Evolutionary conservation across 1,140 invertebrate species (phyloP), one percentile per base, ranked within the genome.

Genomic region (Plectus sambesii): DNA sequence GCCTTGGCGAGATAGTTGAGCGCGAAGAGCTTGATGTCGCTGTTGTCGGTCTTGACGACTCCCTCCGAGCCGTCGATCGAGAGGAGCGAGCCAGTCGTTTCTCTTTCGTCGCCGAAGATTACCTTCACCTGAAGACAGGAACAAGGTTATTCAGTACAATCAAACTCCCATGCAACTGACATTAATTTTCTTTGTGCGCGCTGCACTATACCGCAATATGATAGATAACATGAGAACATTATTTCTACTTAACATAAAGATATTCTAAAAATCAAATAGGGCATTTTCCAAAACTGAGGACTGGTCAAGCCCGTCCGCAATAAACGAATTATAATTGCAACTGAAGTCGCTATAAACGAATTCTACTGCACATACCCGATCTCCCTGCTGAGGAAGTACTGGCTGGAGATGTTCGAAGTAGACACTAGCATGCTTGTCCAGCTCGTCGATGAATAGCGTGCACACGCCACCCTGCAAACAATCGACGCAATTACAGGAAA

Each of bases 21-120:
- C 6, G 81, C 81, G 41, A 85, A 70, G 77, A 86, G 79, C 60
- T 79, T 81, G 0, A 84, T 76, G 48, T 78, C 74, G 17, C 61
- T 60, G 19, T 49, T 50, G 33, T 74, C 73, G 0, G 83, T 73
- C 68, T 85, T 83, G 6, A 88, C 82, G 0, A 90, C 82, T 23
- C 83, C 84, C 51, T 86, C 84, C 42, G 77, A 74, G 30, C 78
- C 77, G 59, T 93, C 88, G 50, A 89, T 86, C 2, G 83, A 86
- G 3, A 93, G 74, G 15, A 97, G 73, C 30, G 77, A 77, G 0
- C 90, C 92, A 2, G 82, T 82, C 9, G 81, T 77, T 70, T 96
- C 92, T 42, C 86, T 76, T 50, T 88, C 81, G 43, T 90, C 85
- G n/a, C 87, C 88, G 33, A 82, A 75, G 25, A 94, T 87, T 3